Base-by-base conservation (phyloP, 1,140 invertebrate species). In the Drosophila neocordata region DNA sequence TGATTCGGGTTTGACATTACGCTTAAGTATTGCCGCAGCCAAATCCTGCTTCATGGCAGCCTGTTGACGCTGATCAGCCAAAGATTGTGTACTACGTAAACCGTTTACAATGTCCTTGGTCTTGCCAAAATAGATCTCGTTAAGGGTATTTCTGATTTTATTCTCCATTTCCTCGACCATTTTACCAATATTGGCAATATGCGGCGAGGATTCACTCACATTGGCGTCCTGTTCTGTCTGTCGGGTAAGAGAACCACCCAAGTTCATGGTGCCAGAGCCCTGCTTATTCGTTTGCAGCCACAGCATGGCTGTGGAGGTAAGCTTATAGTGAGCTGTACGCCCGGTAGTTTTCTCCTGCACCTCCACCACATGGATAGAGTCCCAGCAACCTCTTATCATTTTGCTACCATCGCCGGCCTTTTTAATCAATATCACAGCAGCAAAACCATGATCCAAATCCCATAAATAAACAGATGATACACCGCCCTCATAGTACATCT, bases 401-500 rank as follows among this genome's bases (percentile, higher is more conserved):
- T 98, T 98, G 65, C 94, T 90, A 12, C 98, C 98, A 94, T 99
- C 98, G 0, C 98, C 98, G 12, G 97, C 98, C 93, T 99, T 99
- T 93, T 99, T 99, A 77, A 99, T 99, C 72, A 99, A 93, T 91
- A 99, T 99, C 48, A 99, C 99, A 83, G 98, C 98, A 76, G 98
- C 99, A 94, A 99, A 99, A 3, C 98, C 98, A 93, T 99, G 97
- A 90, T 99, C 98, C 90, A 99, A 94, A 88, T 99, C 99, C 99
- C 99, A 99, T 51, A 99, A 94, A 93, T 99, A 99, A 0, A 99
- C 99, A 8, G 98, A 99, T 0, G 98, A 99, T 0, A 99, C 97
- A 12, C 99, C 99, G 62, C 99, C 99, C 93, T 99, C 99, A 92
- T 99, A 99, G 93, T 99, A 99, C 96, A 99, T 98, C 93, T 99